These are phyloP conservation scores for Acleris holmiana DNA, from an alignment of 2,888 invertebrate species.

Conservation along the genomic window DNA sequence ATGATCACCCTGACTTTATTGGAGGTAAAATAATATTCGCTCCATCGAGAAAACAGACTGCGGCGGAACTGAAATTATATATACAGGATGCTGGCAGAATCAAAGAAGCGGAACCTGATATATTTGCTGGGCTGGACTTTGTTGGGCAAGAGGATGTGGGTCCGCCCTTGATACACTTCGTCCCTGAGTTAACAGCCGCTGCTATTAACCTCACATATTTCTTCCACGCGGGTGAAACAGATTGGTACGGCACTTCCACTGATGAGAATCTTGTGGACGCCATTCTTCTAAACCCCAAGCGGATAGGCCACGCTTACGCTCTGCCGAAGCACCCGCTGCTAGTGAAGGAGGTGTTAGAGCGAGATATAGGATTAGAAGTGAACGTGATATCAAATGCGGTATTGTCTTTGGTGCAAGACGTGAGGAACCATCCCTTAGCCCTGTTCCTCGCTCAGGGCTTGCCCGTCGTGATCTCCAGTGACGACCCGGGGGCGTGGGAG, in stretches of 20 bases:
- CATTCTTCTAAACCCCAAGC: slow-evolving; percentile 88
- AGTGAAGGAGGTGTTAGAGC: slow-evolving; percentile 81
- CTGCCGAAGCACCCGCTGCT: slow-evolving; percentile 89
- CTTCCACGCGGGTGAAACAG: slow-evolving; percentile 93
- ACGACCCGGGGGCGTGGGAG: slow-evolving; percentile 92
- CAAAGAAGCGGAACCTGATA: slow-evolving; percentile 83
- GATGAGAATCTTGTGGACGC: slow-evolving; percentile 93
- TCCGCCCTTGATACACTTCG: slow-evolving; percentile 85
- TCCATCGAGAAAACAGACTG: slow-evolving; percentile 71
- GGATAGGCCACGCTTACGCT: slow-evolving; percentile 92
- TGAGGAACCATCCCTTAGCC: slow-evolving; percentile 90
- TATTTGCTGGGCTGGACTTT: slow-evolving; percentile 91
- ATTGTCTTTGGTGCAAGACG: slow-evolving; percentile 87
- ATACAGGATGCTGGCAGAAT: slow-evolving; percentile 65
- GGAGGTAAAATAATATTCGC: slow-evolving; percentile 89
- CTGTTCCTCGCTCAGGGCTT: slow-evolving; percentile 86
- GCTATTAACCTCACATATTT: slow-evolving; percentile 85
- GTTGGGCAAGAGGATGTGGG: slow-evolving; percentile 92
- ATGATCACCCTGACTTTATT: slow-evolving; percentile 86
- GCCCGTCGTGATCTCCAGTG: slow-evolving; percentile 90
- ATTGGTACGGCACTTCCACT: slow-evolving; percentile 87
- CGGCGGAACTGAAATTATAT: slow-evolving; percentile 48
- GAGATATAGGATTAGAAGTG: slow-evolving; percentile 89
- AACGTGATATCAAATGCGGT: slow-evolving; percentile 92
- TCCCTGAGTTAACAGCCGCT: slow-evolving; percentile 78